Conservation (phyloP, 2,797 vertebrate genomes). For the Champsocephalus gunnari region DNA sequence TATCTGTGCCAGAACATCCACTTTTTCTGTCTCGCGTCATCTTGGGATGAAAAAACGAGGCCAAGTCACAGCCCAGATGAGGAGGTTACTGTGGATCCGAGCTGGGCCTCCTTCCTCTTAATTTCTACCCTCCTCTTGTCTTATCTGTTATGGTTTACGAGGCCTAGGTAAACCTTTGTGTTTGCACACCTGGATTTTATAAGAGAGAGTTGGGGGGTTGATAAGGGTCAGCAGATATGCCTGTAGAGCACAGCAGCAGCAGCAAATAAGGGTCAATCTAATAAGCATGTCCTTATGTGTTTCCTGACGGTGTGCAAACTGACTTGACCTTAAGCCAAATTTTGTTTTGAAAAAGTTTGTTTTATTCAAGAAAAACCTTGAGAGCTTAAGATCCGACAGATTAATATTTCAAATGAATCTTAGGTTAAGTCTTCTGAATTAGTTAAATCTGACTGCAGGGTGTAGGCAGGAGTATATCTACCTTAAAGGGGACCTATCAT, state of each 20-base stretch:
- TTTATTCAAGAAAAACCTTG: slow-evolving; percentile 22
- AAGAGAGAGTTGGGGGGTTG: slow-evolving; percentile 47
- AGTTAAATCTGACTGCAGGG: slow-evolving; percentile 58
- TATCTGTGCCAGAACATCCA: slow-evolving; percentile 7
- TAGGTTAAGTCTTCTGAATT: slow-evolving; percentile 52
- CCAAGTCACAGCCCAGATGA: slow-evolving; percentile 44
- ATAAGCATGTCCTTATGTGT: slow-evolving; percentile 40
- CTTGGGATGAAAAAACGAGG: slow-evolving; percentile 31
- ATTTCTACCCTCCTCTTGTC: slow-evolving; percentile 40
- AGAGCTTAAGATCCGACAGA: slow-evolving; percentile 40
- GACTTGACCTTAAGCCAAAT: slow-evolving; percentile 47
- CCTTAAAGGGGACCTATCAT: not conserved
- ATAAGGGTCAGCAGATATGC: slow-evolving; percentile 63
- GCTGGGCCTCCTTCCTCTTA: slow-evolving; percentile 44
- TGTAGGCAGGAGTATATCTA: slow-evolving; percentile 26
- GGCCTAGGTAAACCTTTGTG: slow-evolving; percentile 69
- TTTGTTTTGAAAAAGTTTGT: slow-evolving; percentile 41
- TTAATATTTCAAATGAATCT: slow-evolving; percentile 33
- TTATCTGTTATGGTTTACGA: slow-evolving; percentile 76
- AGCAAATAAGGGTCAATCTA: slow-evolving; percentile 49
- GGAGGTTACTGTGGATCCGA: slow-evolving; percentile 47
- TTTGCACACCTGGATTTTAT: slow-evolving; percentile 80
- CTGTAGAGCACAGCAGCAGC: slow-evolving; percentile 42
- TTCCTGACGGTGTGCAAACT: slow-evolving; percentile 71
- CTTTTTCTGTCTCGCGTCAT: slow-evolving; percentile 14